phyloP scores from a whole-genome alignment of 2,888 invertebrate species.

The Sacculina carcini region DNA sequence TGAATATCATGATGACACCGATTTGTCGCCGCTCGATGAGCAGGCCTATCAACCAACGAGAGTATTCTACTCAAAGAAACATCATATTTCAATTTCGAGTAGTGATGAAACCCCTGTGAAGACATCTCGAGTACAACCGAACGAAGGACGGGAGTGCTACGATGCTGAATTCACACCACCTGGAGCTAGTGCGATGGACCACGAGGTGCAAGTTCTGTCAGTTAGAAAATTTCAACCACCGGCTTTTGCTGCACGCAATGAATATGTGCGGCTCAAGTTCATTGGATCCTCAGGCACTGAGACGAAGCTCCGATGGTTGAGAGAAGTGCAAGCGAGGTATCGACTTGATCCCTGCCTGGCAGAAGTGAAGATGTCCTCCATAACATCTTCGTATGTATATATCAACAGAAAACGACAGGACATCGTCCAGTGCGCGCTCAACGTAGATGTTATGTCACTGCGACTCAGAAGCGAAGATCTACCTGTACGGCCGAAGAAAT shows the following conservation, averaged over 20 bases:
- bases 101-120: no score
- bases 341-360: constrained; percentile 2
- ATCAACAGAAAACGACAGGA: background rate
- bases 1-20: no score
- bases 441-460: background rate
- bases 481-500: background rate
- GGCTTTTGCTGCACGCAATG: background rate
- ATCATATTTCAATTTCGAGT: no score
- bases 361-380: constrained; percentile 5
- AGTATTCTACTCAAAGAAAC: no score
- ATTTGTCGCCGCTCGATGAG: no score
- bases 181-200: no score
- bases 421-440: background rate
- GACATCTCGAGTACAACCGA: no score
- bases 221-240: no score
- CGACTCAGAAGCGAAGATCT: constrained; percentile 1
- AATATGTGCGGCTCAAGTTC: constrained; percentile 2
- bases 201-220: no score
- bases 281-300: background rate
- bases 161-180: no score
- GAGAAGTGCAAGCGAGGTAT: background rate
- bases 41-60: no score
- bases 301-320: background rate
- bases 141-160: no score
- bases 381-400: constrained; percentile 2